A percentile compares a stretch with the other conserved stretches of the same genome.
Evolutionary conservation across 2,888 invertebrate genomes (phyloP).

Genomic region (Pandemis heparana): DNA sequence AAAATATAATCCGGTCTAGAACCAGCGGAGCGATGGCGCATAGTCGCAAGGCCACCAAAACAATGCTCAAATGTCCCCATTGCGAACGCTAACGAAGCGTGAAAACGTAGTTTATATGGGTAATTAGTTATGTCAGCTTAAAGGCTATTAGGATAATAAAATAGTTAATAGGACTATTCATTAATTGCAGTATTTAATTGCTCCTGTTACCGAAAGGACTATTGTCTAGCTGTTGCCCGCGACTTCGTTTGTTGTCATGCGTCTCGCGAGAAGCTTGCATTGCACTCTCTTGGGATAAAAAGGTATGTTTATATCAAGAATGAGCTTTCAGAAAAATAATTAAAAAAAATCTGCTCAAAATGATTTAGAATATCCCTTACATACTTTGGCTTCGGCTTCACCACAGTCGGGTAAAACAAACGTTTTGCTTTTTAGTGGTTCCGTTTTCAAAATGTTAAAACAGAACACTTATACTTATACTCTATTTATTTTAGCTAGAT

Average conservation of each 20-base stretch:
- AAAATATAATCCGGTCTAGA: constrained; percentile 17
- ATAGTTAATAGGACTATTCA: neutral
- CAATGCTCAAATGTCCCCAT: constrained; percentile 39
- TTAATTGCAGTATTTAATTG: neutral
- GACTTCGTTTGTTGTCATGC: neutral
- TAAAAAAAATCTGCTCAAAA: too few species aligned
- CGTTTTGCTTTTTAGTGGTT: too few species aligned
- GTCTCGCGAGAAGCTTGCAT: too few species aligned
- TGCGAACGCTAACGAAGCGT: constrained; percentile 39
- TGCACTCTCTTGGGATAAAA: too few species aligned
- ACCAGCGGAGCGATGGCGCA: neutral
- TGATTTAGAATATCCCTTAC: too few species aligned
- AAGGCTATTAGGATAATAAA: constrained; percentile 12
- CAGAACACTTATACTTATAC: too few species aligned
- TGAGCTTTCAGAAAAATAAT: too few species aligned
- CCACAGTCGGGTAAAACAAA: too few species aligned
- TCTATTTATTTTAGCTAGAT: too few species aligned
- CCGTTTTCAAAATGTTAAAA: too few species aligned
- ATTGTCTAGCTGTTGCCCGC: neutral
- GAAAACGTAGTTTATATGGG: constrained; percentile 33
- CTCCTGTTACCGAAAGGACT: neutral
- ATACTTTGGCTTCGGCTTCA: too few species aligned
- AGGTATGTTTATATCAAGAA: too few species aligned
- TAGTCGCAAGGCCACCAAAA: constrained; percentile 31
- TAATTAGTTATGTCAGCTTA: constrained; percentile 38